Evolutionary conservation across 2,797 vertebrate genomes (phyloP).

Genomic region (Aselliscus stoliczkanus): DNA sequence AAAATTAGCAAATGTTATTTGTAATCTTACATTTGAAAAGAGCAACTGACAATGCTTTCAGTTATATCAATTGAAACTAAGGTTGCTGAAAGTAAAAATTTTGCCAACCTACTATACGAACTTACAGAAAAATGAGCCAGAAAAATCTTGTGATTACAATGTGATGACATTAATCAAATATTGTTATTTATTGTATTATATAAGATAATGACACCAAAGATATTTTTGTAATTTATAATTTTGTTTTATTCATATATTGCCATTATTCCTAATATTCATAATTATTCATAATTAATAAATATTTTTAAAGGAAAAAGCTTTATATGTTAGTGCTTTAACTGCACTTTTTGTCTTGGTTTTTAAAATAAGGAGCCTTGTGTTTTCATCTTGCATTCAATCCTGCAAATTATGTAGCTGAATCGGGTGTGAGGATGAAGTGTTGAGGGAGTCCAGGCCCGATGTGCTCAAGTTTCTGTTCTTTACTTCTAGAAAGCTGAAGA

Average conservation of each 20-base stretch:
- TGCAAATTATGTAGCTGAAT: not conserved
- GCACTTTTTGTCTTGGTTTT: not conserved
- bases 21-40: not conserved
- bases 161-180: not conserved
- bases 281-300: not conserved
- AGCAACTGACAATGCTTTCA: not conserved
- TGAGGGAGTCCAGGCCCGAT: not conserved
- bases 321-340: not conserved
- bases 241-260: not conserved
- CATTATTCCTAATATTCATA: not conserved
- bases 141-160: not conserved
- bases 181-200: not conserved
- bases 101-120: not conserved
- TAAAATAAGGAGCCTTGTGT: not conserved
- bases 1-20: not conserved
- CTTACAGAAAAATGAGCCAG: not conserved
- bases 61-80: not conserved
- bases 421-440: not conserved
- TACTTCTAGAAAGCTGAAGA: not conserved
- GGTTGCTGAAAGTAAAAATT: constrained; percentile 27
- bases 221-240: not conserved
- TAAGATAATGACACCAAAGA: not conserved
- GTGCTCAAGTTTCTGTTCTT: not conserved
- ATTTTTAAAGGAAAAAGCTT: not conserved
- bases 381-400: not conserved